phyloP scores from a whole-genome alignment of 2,113 vertebrate genomes.

The Motacilla alba region DNA sequence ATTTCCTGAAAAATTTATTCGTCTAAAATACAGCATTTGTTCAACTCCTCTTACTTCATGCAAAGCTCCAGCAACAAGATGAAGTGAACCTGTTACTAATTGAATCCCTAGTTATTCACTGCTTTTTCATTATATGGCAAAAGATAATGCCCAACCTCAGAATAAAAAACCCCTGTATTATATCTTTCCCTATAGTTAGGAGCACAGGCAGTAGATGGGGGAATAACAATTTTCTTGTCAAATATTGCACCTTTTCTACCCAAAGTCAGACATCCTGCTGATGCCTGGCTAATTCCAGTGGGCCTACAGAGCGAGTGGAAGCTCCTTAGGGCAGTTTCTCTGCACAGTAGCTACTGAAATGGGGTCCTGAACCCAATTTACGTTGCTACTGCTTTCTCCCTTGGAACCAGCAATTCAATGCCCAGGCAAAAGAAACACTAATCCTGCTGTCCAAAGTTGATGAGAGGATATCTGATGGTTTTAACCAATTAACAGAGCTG shows the following conservation, averaged over 20 bases:
- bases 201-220: background rate
- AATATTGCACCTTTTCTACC: background rate
- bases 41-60: background rate
- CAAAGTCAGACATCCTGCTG: background rate
- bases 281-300: background rate
- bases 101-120: background rate
- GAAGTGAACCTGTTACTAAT: background rate
- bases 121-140: background rate
- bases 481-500: background rate
- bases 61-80: background rate
- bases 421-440: background rate
- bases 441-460: background rate
- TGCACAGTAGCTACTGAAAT: background rate
- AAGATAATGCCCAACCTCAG: background rate
- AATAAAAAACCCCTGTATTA: background rate
- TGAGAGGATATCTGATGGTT: background rate
- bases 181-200: background rate
- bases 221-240: background rate
- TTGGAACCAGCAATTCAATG: background rate
- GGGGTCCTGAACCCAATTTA: background rate
- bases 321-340: background rate
- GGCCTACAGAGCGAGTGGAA: background rate
- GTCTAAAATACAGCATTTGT: background rate
- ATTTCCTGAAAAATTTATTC: background rate
- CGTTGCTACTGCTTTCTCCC: background rate